A percentile compares a stretch with the other conserved stretches of the same genome.
These are phyloP conservation scores for Alloplasta piceator DNA, from an alignment of 2,888 invertebrate species.

Conservation along the genomic window DNA sequence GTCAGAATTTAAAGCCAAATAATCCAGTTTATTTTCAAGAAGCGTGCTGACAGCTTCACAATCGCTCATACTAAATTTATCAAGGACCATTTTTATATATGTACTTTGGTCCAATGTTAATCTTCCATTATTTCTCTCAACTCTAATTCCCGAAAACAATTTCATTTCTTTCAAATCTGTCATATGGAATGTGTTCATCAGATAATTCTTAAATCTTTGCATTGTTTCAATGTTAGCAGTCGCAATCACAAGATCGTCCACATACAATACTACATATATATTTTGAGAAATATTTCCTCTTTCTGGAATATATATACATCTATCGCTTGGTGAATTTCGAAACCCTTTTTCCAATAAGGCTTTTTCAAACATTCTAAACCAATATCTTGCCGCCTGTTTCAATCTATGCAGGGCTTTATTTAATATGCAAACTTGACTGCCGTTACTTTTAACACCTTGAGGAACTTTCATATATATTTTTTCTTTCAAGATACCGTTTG, in stretches of 20 bases:
- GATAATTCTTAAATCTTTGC: constrained; percentile 29
- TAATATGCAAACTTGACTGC: constrained; percentile 36
- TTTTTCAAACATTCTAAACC: neutral
- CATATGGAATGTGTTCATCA: constrained; percentile 21
- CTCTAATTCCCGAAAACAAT: constrained; percentile 14
- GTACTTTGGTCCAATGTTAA: constrained; percentile 48
- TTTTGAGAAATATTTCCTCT: constrained; percentile 36
- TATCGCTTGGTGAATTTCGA: constrained; percentile 8
- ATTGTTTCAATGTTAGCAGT: constrained; percentile 13
- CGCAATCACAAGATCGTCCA: constrained; percentile 43
- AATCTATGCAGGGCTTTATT: constrained; percentile 61
- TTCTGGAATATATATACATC: constrained; percentile 34
- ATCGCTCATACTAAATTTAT: constrained; percentile 50
- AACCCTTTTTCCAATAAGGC: constrained; percentile 32
- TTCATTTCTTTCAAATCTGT: constrained; percentile 26
- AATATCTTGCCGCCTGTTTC: constrained; percentile 43
- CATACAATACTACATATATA: constrained; percentile 56
- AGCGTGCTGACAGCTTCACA: constrained; percentile 26
- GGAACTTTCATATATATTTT: constrained; percentile 4
- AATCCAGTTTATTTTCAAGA: constrained; percentile 35
- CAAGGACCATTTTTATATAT: neutral
- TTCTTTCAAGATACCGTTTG: neutral
- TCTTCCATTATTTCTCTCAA: constrained; percentile 12
- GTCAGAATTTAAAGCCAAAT: constrained; percentile 21
- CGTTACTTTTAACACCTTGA: neutral